Evolutionary conservation across 1,140 invertebrate species (phyloP).

Genomic region (Heliconius himera): DNA sequence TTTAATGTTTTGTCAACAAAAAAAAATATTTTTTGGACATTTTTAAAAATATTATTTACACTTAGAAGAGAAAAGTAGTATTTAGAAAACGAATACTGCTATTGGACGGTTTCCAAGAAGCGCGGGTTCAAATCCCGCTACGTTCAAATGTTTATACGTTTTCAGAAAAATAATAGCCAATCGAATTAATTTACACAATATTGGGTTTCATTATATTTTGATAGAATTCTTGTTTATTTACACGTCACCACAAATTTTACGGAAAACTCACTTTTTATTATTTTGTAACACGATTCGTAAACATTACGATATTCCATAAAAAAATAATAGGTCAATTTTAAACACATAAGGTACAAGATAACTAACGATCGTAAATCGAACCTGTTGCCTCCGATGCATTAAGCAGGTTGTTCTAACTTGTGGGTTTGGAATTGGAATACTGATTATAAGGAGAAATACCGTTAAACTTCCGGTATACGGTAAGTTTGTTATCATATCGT

Average conservation of each 20-base stretch:
- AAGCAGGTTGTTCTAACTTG: background rate
- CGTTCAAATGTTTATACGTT: no score
- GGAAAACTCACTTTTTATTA: background rate
- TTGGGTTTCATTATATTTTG: background rate
- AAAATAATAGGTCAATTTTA: background rate
- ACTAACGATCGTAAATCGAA: background rate
- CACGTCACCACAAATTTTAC: background rate
- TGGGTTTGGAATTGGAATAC: background rate
- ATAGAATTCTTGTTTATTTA: no score
- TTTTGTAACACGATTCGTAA: background rate
- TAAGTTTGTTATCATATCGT: background rate
- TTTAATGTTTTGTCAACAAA: no score
- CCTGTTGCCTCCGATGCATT: conserved; percentile 4
- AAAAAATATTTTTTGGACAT: no score
- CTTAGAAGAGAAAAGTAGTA: no score
- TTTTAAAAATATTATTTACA: no score
- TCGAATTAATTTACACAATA: background rate
- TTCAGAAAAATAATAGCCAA: no score
- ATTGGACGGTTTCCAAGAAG: no score
- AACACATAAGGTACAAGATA: background rate
- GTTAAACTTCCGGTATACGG: background rate
- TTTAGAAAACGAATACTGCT: no score
- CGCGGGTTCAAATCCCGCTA: no score
- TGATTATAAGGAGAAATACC: background rate
- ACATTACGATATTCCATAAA: background rate